Conservation (phyloP, 2,113 vertebrate genomes). For the Bambusicola thoracicus region DNA sequence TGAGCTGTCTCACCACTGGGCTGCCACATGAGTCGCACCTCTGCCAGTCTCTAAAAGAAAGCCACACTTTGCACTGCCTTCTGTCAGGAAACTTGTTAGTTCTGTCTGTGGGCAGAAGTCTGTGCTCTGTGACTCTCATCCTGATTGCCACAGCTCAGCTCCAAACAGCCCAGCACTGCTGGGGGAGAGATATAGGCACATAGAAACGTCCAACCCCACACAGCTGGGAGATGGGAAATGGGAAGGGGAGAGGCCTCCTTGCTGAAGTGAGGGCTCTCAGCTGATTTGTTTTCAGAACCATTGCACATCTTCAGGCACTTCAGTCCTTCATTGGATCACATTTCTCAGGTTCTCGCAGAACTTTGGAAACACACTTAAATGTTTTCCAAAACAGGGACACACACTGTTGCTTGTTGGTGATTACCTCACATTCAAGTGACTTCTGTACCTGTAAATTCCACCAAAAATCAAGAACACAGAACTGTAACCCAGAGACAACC, state of each 20-base stretch:
- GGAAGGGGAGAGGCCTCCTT: not conserved
- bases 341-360: not conserved
- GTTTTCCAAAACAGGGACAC: not conserved
- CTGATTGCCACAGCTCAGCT: not conserved
- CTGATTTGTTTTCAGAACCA: not conserved
- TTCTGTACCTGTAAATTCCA: not conserved
- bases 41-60: not conserved
- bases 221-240: not conserved
- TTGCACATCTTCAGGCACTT: not conserved
- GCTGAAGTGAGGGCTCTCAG: not conserved
- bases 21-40: not conserved
- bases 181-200: not conserved
- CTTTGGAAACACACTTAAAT: not conserved
- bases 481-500: not conserved
- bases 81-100: not conserved
- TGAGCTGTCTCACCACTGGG: not conserved
- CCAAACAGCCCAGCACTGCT: accelerated
- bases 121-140: not conserved
- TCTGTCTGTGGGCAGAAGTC: too few relatives aligned
- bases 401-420: not conserved
- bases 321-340: not conserved
- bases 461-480: not conserved
- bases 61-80: not conserved
- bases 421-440: not conserved
- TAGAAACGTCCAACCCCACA: not conserved